Conservation (phyloP, 2,888 invertebrate genomes). For the Atrina japonica region DNA sequence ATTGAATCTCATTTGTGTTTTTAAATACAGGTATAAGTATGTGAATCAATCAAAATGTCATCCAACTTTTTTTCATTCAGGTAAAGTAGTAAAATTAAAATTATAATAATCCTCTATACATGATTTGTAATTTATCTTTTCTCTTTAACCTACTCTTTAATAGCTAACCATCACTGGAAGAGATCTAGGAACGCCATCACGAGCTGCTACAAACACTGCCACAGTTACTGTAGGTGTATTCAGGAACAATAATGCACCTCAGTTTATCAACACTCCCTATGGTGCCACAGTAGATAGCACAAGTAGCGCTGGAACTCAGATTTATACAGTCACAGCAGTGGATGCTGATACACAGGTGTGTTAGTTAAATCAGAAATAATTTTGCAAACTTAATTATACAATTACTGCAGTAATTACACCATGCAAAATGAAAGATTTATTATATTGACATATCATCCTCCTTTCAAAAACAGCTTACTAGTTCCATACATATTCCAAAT, state of each 20-base stretch:
- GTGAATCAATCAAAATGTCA: no score
- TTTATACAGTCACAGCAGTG: slow-evolving; percentile 57
- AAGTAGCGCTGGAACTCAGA: slow-evolving; percentile 39
- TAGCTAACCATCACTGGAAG: slow-evolving; percentile 56
- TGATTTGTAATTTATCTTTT: not conserved
- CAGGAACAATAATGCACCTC: slow-evolving; percentile 66
- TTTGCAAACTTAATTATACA: not conserved
- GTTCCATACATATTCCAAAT: no score
- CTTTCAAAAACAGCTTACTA: no score
- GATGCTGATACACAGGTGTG: slow-evolving; percentile 61
- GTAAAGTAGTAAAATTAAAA: no score
- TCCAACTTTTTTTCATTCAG: no score
- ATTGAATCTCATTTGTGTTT: no score
- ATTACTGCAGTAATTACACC: no score
- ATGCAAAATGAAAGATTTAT: no score
- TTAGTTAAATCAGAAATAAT: not conserved
- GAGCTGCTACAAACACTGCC: slow-evolving; percentile 62
- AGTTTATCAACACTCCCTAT: slow-evolving; percentile 60
- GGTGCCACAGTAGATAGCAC: slow-evolving; percentile 53
- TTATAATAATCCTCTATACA: no score
- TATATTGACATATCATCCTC: no score
- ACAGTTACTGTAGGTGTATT: slow-evolving; percentile 64
- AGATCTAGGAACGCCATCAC: slow-evolving; percentile 64
- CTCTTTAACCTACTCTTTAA: not conserved
- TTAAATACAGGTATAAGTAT: no score